These are phyloP conservation scores for Petrocephalus microphthalmus DNA, from an alignment of 2,113 vertebrate species.

Conservation along the genomic window DNA sequence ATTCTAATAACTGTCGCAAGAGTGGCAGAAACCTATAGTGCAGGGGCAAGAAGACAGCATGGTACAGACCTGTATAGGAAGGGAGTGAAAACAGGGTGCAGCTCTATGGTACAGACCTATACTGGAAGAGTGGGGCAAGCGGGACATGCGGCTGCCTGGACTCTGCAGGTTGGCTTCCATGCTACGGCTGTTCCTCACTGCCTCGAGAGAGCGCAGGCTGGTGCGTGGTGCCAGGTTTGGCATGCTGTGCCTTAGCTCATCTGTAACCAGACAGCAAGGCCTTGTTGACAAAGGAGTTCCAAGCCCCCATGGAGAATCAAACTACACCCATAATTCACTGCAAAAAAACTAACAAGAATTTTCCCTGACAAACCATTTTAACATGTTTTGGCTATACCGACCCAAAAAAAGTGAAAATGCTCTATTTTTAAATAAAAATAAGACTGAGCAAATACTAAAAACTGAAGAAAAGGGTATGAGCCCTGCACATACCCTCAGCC, in stretches of 20 bases:
- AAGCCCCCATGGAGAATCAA: neutral
- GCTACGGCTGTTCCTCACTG: constrained; percentile 80
- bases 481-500: constrained; percentile 65
- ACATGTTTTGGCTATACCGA: neutral
- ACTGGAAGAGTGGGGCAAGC: constrained; percentile 69
- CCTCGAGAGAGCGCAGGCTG: constrained; percentile 73
- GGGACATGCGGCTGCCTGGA: constrained; percentile 75
- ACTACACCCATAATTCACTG: neutral
- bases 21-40: neutral
- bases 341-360: neutral
- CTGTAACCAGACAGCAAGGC: constrained; percentile 54
- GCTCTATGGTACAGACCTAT: constrained; percentile 37
- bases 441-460: neutral
- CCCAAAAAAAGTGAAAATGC: neutral
- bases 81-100: too few species aligned
- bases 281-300: neutral
- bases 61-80: too few species aligned
- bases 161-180: constrained; percentile 85
- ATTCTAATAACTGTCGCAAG: neutral
- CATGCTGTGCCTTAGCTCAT: constrained; percentile 86
- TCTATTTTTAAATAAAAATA: neutral
- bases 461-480: neutral
- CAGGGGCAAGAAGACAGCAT: neutral
- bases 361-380: neutral
- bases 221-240: constrained; percentile 80